Percentiles rank a stretch among this genome's conserved stretches.
phyloP scores from a whole-genome alignment of 2,113 vertebrate genomes.

The Psilopogon haemacephalus region DNA sequence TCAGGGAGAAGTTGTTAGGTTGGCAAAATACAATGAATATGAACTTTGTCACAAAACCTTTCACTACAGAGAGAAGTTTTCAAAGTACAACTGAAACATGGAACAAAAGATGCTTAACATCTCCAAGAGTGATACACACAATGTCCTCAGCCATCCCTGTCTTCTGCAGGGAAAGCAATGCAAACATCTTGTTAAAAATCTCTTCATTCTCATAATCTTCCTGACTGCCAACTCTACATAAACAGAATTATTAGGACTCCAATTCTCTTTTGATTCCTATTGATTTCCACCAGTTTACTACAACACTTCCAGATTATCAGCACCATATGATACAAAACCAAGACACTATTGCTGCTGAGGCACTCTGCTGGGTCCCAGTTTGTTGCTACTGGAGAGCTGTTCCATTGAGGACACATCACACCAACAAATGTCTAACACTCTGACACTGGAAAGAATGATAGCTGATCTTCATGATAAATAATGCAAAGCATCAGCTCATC shows the following conservation, averaged over 20 bases:
- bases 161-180: background rate
- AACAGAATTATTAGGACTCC: background rate
- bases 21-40: background rate
- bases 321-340: background rate
- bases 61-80: background rate
- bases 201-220: background rate
- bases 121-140: background rate
- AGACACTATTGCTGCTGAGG: background rate
- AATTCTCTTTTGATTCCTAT: background rate
- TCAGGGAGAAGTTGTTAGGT: background rate
- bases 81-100: background rate
- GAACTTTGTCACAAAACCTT: background rate
- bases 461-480: background rate
- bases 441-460: background rate
- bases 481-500: slow-evolving; percentile 1
- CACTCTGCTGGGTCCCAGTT: background rate
- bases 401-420: background rate
- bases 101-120: background rate
- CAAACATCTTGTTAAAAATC: background rate
- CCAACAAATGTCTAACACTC: background rate
- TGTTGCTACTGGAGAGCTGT: background rate
- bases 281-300: background rate
- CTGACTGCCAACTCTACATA: background rate
- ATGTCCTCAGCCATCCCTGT: background rate
- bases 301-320: background rate